phyloP scores from a whole-genome alignment of 2,797 vertebrate species.

The Silurus lanzhouensis region DNA sequence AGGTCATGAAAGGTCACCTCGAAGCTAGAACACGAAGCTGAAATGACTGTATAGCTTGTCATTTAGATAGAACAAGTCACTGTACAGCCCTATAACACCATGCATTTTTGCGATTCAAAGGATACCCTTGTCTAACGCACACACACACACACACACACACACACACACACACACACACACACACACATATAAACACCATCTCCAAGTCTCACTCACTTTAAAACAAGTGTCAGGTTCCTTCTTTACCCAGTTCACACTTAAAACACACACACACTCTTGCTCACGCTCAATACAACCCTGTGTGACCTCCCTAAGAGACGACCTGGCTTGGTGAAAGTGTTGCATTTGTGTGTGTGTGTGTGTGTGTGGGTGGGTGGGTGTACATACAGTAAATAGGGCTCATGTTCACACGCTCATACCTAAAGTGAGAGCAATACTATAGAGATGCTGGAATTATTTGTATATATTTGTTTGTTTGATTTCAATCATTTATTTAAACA shows the following conservation, averaged over 20 bases:
- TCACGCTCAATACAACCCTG: neutral
- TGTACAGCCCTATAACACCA: neutral
- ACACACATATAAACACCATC: conserved; percentile 8
- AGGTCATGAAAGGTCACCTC: neutral
- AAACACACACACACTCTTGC: conserved; percentile 1
- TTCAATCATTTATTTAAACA: neutral
- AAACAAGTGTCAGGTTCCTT: conserved; percentile 27
- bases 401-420: neutral
- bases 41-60: neutral
- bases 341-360: neutral
- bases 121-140: neutral
- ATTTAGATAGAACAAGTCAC: neutral
- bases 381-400: neutral
- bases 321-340: neutral
- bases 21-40: neutral
- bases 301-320: conserved; percentile 25
- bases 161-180: conserved; percentile 1
- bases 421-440: neutral
- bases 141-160: neutral
- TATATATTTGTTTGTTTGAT: neutral
- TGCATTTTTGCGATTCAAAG: neutral
- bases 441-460: neutral
- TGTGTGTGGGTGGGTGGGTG: too few species aligned
- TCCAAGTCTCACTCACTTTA: conserved; percentile 28
- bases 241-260: conserved; percentile 24